Evolutionary conservation across 2,888 invertebrate species (phyloP), one percentile per base, ranked within the genome.

Genomic region (Endomychus coccineus): DNA sequence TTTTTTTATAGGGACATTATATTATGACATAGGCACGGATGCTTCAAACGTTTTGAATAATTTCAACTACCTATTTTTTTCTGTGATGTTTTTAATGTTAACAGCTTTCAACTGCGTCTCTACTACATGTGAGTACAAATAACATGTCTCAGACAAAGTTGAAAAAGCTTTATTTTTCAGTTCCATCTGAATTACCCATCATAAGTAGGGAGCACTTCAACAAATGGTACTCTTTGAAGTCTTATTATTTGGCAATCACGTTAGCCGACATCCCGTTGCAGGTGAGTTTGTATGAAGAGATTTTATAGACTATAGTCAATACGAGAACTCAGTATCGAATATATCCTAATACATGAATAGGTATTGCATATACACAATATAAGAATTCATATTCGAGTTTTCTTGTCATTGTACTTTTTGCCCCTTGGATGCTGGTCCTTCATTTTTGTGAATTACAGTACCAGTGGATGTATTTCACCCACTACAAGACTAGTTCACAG

Each of bases 81-180:
- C 84, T 43, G 77, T 91, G 33, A 83, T 96, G 78, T 96, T 95
- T 65, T 74, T 94, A 34, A 91, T 94, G 85, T 90, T 89, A 62
- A 91, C 89, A 4, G 86, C 95, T 1, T 88, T 94, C 64, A 92
- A 88, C 68, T 81, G 90, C 9, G 85, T 90, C 37, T 77, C 87
- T 27, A 78, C 94, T 16, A 85, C 83, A 46, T 94, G 95, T 95
- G 73, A 86, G 89, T 79, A 40, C 10, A n/a, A 28, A 14, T 28
- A 2, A n/a, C n/a, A 15, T 25, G 12, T 29, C 11, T 13, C 16
- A 31, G n/a, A 35, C 4, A 16, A 10, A 14, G 29, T 13, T 22
- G n/a, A 30, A 16, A 2, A 12, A 25, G 15, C 11, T 13, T 17
- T n/a, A 36, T 39, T 10, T 64, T 66, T 42, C 61, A 80, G 80